Evolutionary conservation across 1,140 invertebrate species (phyloP), one percentile per base, ranked within the genome.

Genomic region (Trichonephila inaurata): DNA sequence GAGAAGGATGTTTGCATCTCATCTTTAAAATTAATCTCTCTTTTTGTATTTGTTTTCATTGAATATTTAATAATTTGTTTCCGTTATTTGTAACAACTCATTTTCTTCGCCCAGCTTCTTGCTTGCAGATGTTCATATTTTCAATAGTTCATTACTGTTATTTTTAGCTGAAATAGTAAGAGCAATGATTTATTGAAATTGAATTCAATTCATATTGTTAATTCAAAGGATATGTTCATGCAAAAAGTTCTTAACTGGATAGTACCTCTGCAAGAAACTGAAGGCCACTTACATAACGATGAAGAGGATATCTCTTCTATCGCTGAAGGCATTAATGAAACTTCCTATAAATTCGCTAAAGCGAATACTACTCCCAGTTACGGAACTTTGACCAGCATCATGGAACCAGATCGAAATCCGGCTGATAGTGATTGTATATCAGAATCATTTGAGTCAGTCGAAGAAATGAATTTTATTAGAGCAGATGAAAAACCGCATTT

Each of bases 171-270:
- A 77, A 77, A 28, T 24, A 69, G 24, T 40, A 0, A 19, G 3
- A 16, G 18, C 28, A 77, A 77, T 77, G 33, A 7, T 77, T 77
- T 18, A 77, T 18, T 40, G 72, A 33, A 40, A 40, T 40, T 18
- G 28, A 21, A 69, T 24, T 69, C 7, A 40, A 40, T 77, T 33
- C 33, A 33, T 40, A 18, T 77, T 28, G 18, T 18, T 33, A 18
- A 28, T 69, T 12, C 66, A 2, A 24, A 69, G 24, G 66, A 33
- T 18, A 77, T 77, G 72, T 77, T 77, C 18, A 40, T 77, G 72
- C 72, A 77, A 77, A 77, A 77, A 33, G 72, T 77, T 77, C 28
- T 77, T 16, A 77, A 40, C 72, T 77, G 72, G 72, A 77, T 77
- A 18, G 18, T 77, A 77, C 72, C 72, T 16, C 28, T 77, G 16